Evolutionary conservation across 2,113 vertebrate species (phyloP).

Genomic region (Oreocharis arfaki): DNA sequence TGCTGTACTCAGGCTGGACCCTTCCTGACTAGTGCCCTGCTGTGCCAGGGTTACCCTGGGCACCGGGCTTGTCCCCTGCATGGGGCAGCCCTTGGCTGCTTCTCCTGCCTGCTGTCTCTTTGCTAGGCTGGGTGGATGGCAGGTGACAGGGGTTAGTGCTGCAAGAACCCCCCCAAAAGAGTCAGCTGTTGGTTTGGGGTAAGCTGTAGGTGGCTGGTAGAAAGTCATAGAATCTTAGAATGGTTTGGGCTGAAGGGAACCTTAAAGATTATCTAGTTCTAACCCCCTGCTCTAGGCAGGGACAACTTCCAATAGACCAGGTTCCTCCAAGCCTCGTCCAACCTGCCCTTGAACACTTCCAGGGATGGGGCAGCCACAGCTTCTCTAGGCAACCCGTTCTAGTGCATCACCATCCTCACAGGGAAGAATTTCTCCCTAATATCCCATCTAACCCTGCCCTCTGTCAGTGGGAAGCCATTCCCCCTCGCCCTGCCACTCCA

Average conservation of each 20-base stretch:
- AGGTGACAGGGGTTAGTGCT: background rate
- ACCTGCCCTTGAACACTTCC: background rate
- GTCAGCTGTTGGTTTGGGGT: background rate
- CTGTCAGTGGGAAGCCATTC: background rate
- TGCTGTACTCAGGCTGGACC: background rate
- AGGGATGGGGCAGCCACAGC: background rate
- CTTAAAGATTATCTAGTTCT: background rate
- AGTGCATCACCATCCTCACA: background rate
- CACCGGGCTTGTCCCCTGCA: background rate
- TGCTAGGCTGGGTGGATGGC: background rate
- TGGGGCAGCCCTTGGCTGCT: background rate
- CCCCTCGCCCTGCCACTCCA: background rate
- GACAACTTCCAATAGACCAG: background rate
- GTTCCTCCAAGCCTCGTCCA: rapidly evolving
- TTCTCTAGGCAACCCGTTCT: background rate
- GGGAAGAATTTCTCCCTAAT: background rate
- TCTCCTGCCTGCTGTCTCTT: background rate
- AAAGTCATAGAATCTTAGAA: background rate
- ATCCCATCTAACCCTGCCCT: background rate
- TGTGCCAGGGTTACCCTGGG: background rate
- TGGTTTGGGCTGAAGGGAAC: background rate
- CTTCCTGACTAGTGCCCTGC: background rate
- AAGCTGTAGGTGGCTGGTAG: background rate
- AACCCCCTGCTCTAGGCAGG: background rate
- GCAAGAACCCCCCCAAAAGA: background rate